These are phyloP conservation scores for Montipora foliosa DNA, from an alignment of 64 coral and sea anemone genomes.

Conservation along the genomic window DNA sequence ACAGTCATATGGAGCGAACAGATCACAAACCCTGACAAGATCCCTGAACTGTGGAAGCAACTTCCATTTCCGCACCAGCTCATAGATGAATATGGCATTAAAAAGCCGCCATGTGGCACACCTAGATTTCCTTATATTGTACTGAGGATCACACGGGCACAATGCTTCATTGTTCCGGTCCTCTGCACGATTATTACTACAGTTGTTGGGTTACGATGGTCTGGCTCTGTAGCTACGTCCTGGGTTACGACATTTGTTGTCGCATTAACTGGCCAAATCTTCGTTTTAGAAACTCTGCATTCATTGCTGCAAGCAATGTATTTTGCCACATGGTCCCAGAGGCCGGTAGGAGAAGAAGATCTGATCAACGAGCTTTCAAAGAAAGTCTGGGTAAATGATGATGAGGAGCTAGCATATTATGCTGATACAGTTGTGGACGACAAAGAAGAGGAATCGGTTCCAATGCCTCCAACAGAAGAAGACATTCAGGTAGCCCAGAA, in stretches of 20 bases:
- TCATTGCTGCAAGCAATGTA: conserved; percentile 45
- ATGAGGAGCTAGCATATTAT: conserved; percentile 60
- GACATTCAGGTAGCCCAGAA: conserved; percentile 46
- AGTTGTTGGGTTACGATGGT: conserved; percentile 29
- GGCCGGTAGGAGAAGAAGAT: conserved; percentile 63
- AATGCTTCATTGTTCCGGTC: conserved; percentile 29
- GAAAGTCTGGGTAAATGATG: conserved; percentile 73
- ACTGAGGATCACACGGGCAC: background rate
- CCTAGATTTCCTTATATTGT: conserved; percentile 3
- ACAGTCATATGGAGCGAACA: background rate
- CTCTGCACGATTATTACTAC: conserved; percentile 5
- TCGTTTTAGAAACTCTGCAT: conserved; percentile 45
- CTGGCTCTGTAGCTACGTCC: conserved; percentile 15
- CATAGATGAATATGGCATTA: conserved; percentile 27
- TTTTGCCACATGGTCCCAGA: conserved; percentile 42
- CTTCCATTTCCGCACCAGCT: conserved; percentile 66
- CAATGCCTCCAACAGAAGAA: conserved; percentile 35
- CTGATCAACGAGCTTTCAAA: conserved; percentile 37
- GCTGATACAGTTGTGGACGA: conserved; percentile 53
- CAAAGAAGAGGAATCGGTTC: conserved; percentile 3
- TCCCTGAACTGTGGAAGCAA: conserved; percentile 67
- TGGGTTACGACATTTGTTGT: conserved; percentile 57
- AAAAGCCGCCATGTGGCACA: background rate
- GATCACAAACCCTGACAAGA: conserved; percentile 48
- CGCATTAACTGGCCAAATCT: conserved; percentile 19